Conservation (phyloP, 2,113 vertebrate species). For the Psittacula cyanocephala region DNA sequence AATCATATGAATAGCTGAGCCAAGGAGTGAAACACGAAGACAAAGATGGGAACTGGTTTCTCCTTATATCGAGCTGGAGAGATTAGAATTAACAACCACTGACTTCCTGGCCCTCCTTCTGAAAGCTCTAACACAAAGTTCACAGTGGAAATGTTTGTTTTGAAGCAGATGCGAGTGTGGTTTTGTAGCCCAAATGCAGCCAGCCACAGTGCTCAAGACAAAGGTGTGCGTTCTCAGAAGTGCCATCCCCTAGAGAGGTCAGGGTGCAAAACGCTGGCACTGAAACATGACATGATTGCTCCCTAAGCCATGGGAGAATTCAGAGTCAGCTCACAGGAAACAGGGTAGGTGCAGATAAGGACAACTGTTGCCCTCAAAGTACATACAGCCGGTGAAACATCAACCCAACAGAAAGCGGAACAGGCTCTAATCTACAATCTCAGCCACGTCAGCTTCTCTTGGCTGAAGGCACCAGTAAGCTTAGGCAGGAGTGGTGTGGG, state of each 20-base stretch:
- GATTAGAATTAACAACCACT: background rate
- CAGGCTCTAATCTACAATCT: background rate
- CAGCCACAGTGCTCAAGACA: background rate
- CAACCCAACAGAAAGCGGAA: background rate
- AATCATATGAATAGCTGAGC: rapidly evolving
- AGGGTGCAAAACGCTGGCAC: background rate
- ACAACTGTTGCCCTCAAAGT: background rate
- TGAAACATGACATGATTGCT: rapidly evolving
- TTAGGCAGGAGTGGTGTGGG: background rate
- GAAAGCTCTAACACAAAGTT: background rate
- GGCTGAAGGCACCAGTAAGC: background rate
- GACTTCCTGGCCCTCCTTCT: background rate
- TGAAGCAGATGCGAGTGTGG: background rate
- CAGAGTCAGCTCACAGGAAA: background rate
- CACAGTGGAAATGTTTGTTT: background rate
- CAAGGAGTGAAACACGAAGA: rapidly evolving
- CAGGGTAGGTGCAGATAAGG: constrained; percentile 11
- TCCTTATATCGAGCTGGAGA: rapidly evolving
- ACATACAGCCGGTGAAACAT: background rate
- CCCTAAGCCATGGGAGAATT: background rate
- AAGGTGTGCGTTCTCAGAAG: rapidly evolving
- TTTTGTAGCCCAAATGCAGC: background rate
- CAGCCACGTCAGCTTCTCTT: background rate
- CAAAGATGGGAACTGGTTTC: background rate
- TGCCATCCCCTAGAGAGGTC: background rate